A percentile compares a stretch with the other conserved stretches of the same genome.
Evolutionary conservation across 2,888 invertebrate species (phyloP).

Genomic region (Smittia sp.): DNA sequence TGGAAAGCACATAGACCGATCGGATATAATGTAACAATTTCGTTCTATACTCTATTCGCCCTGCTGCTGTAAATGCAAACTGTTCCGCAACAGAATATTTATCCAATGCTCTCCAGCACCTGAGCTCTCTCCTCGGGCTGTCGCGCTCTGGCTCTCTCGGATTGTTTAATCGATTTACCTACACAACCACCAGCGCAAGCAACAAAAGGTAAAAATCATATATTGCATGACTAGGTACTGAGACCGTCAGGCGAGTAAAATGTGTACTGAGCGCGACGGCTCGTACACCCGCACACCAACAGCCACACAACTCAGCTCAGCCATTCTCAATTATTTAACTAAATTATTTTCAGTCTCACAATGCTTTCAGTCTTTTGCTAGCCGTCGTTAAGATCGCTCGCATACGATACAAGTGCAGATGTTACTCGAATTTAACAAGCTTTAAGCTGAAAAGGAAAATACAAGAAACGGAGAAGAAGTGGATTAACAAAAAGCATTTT

Average conservation of each 20-base stretch:
- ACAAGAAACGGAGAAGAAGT: background rate
- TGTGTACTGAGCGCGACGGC: conserved; percentile 5
- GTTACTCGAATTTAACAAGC: conserved; percentile 24
- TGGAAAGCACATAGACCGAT: conserved; percentile 23
- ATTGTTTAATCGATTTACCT: conserved; percentile 38
- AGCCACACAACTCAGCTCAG: too few species aligned
- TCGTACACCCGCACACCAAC: conserved; percentile 7
- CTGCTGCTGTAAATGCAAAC: conserved; percentile 34
- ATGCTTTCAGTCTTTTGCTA: conserved; percentile 30
- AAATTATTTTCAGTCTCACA: conserved; percentile 19
- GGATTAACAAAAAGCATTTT: background rate
- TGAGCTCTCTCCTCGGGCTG: background rate
- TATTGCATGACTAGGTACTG: background rate
- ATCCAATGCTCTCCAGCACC: background rate
- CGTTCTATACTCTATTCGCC: conserved; percentile 25
- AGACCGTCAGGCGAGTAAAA: conserved; percentile 11
- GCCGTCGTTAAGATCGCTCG: conserved; percentile 35
- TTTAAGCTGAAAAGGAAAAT: background rate
- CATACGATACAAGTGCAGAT: conserved; percentile 7
- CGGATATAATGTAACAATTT: conserved; percentile 30
- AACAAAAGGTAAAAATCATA: conserved; percentile 23
- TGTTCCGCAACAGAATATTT: background rate
- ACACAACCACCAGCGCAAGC: conserved; percentile 11
- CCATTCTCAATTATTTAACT: conserved; percentile 25
- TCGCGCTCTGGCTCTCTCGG: conserved; percentile 16